Evolutionary conservation across 37 sponge, comb jelly and placozoan species (phyloP).

Genomic region (Diacarnus erythraeanus): DNA sequence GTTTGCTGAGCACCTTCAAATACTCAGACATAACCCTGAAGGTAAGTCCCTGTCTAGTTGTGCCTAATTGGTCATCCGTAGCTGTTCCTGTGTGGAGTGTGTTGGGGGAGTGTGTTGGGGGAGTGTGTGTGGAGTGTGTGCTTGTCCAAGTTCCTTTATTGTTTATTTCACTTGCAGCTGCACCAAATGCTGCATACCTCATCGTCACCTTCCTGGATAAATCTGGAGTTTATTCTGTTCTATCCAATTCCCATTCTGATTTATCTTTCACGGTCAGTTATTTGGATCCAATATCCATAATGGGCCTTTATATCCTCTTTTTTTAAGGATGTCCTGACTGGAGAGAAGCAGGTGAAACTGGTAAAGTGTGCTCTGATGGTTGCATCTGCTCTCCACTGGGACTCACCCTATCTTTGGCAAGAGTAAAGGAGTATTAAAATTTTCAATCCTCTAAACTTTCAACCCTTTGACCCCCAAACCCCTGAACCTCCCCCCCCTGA

Average conservation of each 20-base stretch:
- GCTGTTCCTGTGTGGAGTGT: too few species aligned
- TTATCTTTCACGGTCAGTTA: not conserved
- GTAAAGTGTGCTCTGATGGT: slow-evolving; percentile 64
- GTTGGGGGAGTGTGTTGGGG: too few species aligned
- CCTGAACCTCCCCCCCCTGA: too few species aligned
- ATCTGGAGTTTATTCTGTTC: slow-evolving; percentile 27
- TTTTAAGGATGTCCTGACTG: slow-evolving; percentile 4
- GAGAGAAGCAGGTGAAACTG: slow-evolving; percentile 33
- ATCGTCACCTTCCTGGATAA: slow-evolving; percentile 77
- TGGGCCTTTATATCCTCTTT: not conserved
- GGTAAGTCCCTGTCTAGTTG: slow-evolving; percentile 29
- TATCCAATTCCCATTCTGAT: not conserved
- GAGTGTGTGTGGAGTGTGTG: too few species aligned
- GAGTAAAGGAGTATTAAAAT: not conserved
- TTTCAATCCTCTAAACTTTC: not conserved
- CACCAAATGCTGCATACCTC: slow-evolving; percentile 60
- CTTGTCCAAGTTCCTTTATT: too few species aligned
- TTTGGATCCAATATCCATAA: too few species aligned
- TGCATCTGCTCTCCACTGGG: slow-evolving; percentile 55
- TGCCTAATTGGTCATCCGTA: too few species aligned
- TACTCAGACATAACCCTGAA: slow-evolving; percentile 23
- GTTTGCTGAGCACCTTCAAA: slow-evolving; percentile 58
- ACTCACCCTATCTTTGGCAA: slow-evolving; percentile 20
- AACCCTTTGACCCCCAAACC: too few species aligned
- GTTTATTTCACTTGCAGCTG: slow-evolving; percentile 28